Percentiles rank a stretch among this genome's conserved stretches.
Evolutionary conservation across 2,113 vertebrate species (phyloP).

Genomic region (Papio anubis): DNA sequence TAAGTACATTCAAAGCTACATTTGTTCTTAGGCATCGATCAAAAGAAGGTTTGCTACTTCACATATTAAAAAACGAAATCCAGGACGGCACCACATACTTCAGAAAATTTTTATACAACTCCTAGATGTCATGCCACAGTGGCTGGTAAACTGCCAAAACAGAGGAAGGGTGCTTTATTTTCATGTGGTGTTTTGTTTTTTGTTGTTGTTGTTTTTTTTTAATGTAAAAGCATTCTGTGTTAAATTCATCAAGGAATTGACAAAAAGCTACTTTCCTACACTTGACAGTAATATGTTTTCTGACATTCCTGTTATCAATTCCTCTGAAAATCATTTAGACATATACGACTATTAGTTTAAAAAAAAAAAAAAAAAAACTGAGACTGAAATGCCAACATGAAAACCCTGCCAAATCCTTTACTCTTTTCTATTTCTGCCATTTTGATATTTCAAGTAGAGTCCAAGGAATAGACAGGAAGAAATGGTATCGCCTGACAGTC

Average conservation of each 20-base stretch:
- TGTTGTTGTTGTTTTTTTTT: not conserved
- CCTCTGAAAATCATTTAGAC: conserved; percentile 7
- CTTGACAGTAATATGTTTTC: not conserved
- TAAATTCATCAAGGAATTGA: not conserved
- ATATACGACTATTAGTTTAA: not conserved
- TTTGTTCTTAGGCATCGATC: not conserved
- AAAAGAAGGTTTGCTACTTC: not conserved
- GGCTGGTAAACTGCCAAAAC: not conserved
- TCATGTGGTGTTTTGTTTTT: too few relatives aligned
- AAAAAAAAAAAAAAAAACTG: not conserved
- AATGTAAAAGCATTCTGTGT: not conserved
- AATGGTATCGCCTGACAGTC: not conserved
- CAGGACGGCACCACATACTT: not conserved
- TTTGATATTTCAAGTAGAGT: not conserved
- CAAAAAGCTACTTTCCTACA: not conserved
- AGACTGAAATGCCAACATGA: conserved; percentile 4
- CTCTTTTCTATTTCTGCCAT: not conserved
- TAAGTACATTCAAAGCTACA: not conserved
- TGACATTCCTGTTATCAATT: not conserved
- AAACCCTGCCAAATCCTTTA: not conserved
- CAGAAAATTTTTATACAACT: not conserved
- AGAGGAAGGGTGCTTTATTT: not conserved
- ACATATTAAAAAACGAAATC: not conserved
- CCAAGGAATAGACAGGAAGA: not conserved
- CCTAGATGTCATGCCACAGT: not conserved